Evolutionary conservation across 2,113 vertebrate species (phyloP), one percentile per base, ranked within the genome.

Genomic region (Ciconia maguari): DNA sequence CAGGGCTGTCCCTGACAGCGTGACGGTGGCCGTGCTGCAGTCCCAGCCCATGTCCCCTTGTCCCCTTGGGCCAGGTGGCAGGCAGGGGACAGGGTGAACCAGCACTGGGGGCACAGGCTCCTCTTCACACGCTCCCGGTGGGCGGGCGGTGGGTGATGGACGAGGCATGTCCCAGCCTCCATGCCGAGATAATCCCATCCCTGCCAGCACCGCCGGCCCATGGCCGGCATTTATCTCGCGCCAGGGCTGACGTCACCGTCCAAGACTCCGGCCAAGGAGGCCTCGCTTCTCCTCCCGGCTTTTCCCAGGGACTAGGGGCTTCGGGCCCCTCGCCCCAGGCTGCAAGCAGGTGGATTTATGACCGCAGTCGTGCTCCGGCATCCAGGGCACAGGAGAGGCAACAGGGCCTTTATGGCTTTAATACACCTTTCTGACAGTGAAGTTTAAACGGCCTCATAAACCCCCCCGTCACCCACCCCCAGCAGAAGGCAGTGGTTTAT

Each of bases 371-470:
- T 54, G 82, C 79, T 94, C 90, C 2, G 1, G 94, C 66, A 61
- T 89, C 87, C 94, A 51, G 83, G 81, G 90, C 77, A 90, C 80
- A 38, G 85, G 83, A 66, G 83, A 87, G 74, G 83, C 54, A 75
- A 87, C 16, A 0, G 51, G 74, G 87, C 96, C 94, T 96, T 97
- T 92, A 97, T 72, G 70, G 81, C 77, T 94, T 94, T 96, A 94
- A 96, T 97, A 91, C 96, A 96, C 97, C 95, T 96, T 97, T 95
- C 85, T 97, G 96, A 94, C 96, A 96, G 95, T 58, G 64, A 94
- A 93, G 91, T 95, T 92, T 94, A 97, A 97, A 97, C 90, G 93
- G 96, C 93, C 94, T 97, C 97, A 3, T 97, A 97, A 97, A 94
- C 84, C 93, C 78, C 93, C 70, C 80, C 29, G 2, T 65, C 11